phyloP scores from a whole-genome alignment of 2,888 invertebrate genomes.

The Drosophila fulvimacula region DNA sequence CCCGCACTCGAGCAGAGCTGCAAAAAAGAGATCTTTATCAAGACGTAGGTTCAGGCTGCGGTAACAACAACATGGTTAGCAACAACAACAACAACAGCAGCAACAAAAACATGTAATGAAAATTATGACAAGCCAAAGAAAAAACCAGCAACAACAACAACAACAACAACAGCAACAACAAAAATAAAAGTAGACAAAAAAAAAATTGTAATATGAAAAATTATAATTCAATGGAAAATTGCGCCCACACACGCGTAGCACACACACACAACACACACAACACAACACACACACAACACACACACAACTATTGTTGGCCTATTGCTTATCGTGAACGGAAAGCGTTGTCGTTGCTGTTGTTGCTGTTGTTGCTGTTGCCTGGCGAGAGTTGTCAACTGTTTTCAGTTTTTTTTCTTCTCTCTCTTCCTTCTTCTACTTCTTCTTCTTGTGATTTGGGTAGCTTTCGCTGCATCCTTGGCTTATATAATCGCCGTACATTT shows the following conservation, averaged over 20 bases:
- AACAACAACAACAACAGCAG: constrained; percentile 22
- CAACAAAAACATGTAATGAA: constrained; percentile 67
- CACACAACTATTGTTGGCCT: constrained; percentile 42
- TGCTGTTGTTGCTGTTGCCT: constrained; percentile 22
- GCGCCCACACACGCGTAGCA: constrained; percentile 69
- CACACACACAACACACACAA: constrained; percentile 35
- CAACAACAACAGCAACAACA: constrained; percentile 4
- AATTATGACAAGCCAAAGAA: constrained; percentile 75
- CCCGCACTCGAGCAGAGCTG: constrained; percentile 58
- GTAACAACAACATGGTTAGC: constrained; percentile 46
- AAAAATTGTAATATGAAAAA: constrained; percentile 60
- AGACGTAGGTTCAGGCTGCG: constrained; percentile 66
- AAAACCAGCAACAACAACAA: constrained; percentile 37
- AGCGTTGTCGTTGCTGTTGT: constrained; percentile 57
- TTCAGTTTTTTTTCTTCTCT: constrained; percentile 8
- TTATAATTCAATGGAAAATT: constrained; percentile 78
- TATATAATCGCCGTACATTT: constrained; percentile 12
- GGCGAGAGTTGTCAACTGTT: constrained; percentile 37
- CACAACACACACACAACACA: neutral
- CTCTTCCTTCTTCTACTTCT: neutral
- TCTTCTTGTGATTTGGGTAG: constrained; percentile 9
- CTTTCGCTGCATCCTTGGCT: constrained; percentile 12
- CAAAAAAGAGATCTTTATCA: constrained; percentile 75
- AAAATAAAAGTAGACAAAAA: constrained; percentile 16
- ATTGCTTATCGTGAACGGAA: constrained; percentile 65